Conservation (phyloP, 2,888 invertebrate genomes). For the Zelleria hepariella region DNA sequence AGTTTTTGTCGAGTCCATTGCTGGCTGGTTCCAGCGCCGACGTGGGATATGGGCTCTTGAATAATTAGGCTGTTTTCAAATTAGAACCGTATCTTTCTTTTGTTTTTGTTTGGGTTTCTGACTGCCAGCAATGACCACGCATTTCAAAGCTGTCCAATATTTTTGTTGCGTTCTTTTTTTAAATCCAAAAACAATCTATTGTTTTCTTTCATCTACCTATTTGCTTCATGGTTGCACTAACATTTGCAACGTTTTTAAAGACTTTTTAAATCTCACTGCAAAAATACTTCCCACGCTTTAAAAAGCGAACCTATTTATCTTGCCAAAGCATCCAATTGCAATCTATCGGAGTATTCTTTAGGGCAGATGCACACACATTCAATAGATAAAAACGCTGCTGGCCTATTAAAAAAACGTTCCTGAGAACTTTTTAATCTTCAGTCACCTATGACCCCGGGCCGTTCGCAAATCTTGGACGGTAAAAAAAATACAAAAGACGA, state of each 20-base stretch:
- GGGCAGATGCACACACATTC: constrained; percentile 46
- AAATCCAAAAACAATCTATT: neutral
- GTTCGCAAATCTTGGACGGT: constrained; percentile 44
- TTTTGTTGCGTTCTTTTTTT: neutral
- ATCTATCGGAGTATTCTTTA: constrained; percentile 16
- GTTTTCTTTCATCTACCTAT: neutral
- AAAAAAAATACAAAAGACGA: constrained; percentile 52
- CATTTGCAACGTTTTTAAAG: neutral
- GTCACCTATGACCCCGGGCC: constrained; percentile 67
- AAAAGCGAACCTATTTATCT: constrained; percentile 21
- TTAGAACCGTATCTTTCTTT: neutral
- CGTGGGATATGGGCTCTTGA: constrained; percentile 3
- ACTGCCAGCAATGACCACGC: neutral
- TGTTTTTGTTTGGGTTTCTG: neutral
- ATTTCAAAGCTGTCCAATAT: neutral
- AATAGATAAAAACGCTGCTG: constrained; percentile 34
- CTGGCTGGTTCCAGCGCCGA: constrained; percentile 4
- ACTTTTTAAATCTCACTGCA: neutral
- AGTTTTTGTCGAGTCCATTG: constrained; percentile 37
- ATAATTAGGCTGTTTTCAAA: constrained; percentile 1
- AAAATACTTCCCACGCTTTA: constrained; percentile 33
- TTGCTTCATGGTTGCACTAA: neutral
- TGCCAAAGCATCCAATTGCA: constrained; percentile 20
- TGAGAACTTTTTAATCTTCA: constrained; percentile 53
- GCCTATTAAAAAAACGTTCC: constrained; percentile 38